Evolutionary conservation across 1,140 invertebrate genomes (phyloP).

Genomic region (Drosophila sucinea): DNA sequence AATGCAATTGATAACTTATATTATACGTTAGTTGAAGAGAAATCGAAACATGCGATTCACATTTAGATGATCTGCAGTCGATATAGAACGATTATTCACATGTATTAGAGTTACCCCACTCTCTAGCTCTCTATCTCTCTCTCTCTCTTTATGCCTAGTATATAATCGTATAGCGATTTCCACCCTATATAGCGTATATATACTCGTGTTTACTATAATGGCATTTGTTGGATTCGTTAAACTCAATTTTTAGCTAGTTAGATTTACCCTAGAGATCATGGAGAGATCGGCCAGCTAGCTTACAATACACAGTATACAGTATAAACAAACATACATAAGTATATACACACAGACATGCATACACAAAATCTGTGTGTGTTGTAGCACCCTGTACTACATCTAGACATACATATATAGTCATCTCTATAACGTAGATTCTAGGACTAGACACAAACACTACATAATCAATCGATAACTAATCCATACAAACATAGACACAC

Average conservation of each 20-base stretch:
- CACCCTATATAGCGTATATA: not conserved
- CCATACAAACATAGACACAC: not conserved
- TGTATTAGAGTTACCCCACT: not conserved
- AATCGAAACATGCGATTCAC: constrained; percentile 20
- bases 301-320: not conserved
- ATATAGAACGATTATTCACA: constrained; percentile 17
- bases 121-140: not conserved
- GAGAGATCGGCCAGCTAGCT: constrained; percentile 4
- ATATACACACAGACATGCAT: not conserved
- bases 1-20: constrained; percentile 25
- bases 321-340: not conserved
- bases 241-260: constrained; percentile 2
- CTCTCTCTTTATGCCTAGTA: not conserved
- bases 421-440: not conserved
- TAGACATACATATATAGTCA: not conserved
- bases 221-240: not conserved
- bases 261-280: not conserved
- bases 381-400: not conserved
- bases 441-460: not conserved
- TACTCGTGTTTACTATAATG: not conserved
- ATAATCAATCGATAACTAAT: not conserved
- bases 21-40: constrained; percentile 44
- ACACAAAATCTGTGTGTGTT: not conserved
- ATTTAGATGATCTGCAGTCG: constrained; percentile 33
- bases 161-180: constrained; percentile 1